Evolutionary conservation across 2,888 invertebrate species (phyloP), one percentile per base, ranked within the genome.

Genomic region (Proisotoma minuta): DNA sequence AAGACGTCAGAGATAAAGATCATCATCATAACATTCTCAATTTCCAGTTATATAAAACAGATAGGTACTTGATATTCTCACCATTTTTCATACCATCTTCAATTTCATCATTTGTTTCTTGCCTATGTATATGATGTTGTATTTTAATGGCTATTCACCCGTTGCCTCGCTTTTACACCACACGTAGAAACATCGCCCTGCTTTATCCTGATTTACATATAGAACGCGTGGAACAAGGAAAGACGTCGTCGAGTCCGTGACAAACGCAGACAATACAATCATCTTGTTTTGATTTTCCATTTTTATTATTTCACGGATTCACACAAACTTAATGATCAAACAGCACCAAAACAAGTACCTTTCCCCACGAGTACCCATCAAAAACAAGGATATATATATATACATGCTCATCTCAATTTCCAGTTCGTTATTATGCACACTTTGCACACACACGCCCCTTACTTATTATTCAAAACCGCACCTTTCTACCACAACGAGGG

Each of bases 91-190:
- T 43, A 4, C 43, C 43, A 4, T 18, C 18, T 43, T 43, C 20
- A 15, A 43, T 20, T 43, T 43, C 43, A 43, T 12, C 5, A 18
- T 43, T 20, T 18, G 20, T n/a, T 43, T 43, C 20, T 15, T 34
- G 18, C 43, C 43, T n/a, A 43, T 34, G 43, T 5, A n/a, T n/a
- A 43, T 15, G 5, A 43, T n/a, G 18, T 43, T 34, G 34, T 10
- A 39, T 54, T 39, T 56, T 56, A 56, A 56, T 56, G 53, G 53
- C 3, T 54, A 54, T 54, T 54, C 53, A 54, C 39, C 53, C 53
- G 18, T 54, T n/a, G 18, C 53, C 8, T 27, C 52, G n/a, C 8
- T 34, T 34, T 34, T 15, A 18, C n/a, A n/a, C n/a, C n/a, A n/a
- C n/a, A n/a, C n/a, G n/a, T n/a, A n/a, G n/a, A n/a, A n/a, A n/a